Percentiles rank a stretch among this genome's conserved stretches.
phyloP scores from a whole-genome alignment of 2,888 invertebrate species.

The Sphaerophoria taeniata region DNA sequence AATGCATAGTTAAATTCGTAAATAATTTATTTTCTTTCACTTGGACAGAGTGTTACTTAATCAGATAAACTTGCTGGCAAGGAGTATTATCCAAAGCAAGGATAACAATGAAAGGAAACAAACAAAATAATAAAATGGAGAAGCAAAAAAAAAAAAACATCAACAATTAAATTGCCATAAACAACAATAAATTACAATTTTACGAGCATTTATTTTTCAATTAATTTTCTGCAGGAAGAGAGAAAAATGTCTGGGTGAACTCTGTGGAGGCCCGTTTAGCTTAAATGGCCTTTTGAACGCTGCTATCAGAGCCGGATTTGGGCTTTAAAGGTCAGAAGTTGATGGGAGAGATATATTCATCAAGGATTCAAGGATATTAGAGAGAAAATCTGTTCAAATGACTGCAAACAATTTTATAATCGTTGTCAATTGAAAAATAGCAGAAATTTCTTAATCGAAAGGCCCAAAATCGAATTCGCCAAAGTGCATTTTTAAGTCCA shows the following conservation, averaged over 20 bases:
- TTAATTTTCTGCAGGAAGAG: slow-evolving; percentile 48
- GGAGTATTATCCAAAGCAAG: slow-evolving; percentile 34
- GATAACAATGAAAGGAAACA: slow-evolving; percentile 41
- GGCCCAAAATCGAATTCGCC: too few species aligned
- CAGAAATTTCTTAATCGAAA: too few species aligned
- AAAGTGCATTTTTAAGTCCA: too few species aligned
- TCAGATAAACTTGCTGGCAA: slow-evolving; percentile 44
- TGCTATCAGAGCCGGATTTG: not conserved
- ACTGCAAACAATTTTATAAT: too few species aligned
- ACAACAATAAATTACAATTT: slow-evolving; percentile 71
- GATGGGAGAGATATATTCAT: too few species aligned
- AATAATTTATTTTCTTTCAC: slow-evolving; percentile 57
- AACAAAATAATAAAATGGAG: not conserved
- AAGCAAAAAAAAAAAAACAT: slow-evolving; percentile 20
- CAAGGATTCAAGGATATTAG: too few species aligned
- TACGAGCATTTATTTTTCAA: slow-evolving; percentile 72
- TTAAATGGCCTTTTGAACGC: not conserved
- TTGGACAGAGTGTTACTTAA: slow-evolving; percentile 66
- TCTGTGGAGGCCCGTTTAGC: not conserved
- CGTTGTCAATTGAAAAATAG: too few species aligned
- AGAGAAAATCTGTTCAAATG: too few species aligned
- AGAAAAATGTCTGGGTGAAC: slow-evolving; percentile 7
- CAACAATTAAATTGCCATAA: slow-evolving; percentile 72
- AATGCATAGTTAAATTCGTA: slow-evolving; percentile 33
- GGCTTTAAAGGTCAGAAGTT: too few species aligned